Evolutionary conservation across 1,140 invertebrate species (phyloP).

Genomic region (Phenacoccus solenopsis): DNA sequence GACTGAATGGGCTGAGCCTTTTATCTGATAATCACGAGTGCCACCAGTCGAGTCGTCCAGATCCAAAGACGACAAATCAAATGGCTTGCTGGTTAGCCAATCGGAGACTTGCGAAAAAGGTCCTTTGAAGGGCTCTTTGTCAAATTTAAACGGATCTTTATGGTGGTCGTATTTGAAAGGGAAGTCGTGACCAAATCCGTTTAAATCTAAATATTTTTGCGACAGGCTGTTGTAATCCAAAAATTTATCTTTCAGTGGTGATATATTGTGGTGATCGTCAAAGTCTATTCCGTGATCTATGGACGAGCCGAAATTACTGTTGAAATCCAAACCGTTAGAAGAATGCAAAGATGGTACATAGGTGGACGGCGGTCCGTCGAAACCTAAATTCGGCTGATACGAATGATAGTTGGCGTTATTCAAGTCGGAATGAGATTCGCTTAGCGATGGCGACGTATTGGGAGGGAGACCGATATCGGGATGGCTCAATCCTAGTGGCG

Average conservation of each 20-base stretch:
- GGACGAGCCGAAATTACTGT: not conserved
- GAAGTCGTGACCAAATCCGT: not conserved
- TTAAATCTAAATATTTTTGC: not conserved
- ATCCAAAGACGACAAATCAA: not conserved
- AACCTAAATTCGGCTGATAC: not conserved
- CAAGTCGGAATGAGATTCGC: not conserved
- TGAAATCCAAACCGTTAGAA: not conserved
- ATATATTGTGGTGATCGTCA: not conserved
- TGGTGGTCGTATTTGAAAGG: not conserved
- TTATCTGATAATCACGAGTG: not conserved
- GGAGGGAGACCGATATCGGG: not conserved
- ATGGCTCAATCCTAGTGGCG: not conserved
- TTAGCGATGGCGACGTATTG: not conserved
- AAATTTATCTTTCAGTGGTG: not conserved
- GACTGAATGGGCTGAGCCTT: not conserved
- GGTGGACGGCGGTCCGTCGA: not conserved
- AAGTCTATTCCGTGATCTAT: not conserved
- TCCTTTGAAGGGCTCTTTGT: not conserved
- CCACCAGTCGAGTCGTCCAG: not conserved
- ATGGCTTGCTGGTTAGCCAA: not conserved
- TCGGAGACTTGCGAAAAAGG: not conserved
- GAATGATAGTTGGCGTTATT: too few species aligned
- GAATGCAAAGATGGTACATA: not conserved
- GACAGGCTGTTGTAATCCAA: not conserved
- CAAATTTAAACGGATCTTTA: not conserved